Evolutionary conservation across 2,888 invertebrate genomes (phyloP).

Genomic region (Minunthozetes semirufus): DNA sequence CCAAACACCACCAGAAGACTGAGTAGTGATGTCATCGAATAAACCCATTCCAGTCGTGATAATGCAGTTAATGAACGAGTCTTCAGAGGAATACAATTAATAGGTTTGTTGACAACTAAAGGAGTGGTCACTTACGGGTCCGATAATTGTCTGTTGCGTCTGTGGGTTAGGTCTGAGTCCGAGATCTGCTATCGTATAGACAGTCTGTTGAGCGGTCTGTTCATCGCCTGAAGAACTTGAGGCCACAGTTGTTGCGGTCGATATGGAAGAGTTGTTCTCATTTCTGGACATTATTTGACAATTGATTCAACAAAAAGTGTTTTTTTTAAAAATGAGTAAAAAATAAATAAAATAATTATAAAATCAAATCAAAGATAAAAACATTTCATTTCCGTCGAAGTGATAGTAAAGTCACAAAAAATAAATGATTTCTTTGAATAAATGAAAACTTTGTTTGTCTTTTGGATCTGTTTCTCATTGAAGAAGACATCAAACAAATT

Average conservation of each 20-base stretch:
- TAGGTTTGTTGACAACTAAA: not conserved
- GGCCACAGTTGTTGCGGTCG: not conserved
- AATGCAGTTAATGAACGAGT: not conserved
- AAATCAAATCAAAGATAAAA: not conserved
- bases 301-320: too few relatives aligned
- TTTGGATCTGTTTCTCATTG: too few relatives aligned
- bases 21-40: conserved; percentile 34
- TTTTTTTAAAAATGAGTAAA: too few relatives aligned
- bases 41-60: conserved; percentile 38
- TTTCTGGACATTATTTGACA: too few relatives aligned
- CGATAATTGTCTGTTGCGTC: conserved; percentile 7
- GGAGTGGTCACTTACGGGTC: conserved; percentile 8
- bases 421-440: not conserved
- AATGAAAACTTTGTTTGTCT: too few relatives aligned
- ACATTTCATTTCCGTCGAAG: not conserved
- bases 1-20: conserved; percentile 39
- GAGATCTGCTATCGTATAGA: conserved; percentile 20
- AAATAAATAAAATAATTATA: not conserved
- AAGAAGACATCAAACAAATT: too few relatives aligned
- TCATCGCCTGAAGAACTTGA: not conserved
- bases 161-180: not conserved
- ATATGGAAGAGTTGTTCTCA: not conserved
- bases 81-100: not conserved
- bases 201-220: not conserved
- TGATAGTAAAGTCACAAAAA: not conserved